phyloP scores from a whole-genome alignment of 2,797 vertebrate species.

The Crocodylus rhombifer region DNA sequence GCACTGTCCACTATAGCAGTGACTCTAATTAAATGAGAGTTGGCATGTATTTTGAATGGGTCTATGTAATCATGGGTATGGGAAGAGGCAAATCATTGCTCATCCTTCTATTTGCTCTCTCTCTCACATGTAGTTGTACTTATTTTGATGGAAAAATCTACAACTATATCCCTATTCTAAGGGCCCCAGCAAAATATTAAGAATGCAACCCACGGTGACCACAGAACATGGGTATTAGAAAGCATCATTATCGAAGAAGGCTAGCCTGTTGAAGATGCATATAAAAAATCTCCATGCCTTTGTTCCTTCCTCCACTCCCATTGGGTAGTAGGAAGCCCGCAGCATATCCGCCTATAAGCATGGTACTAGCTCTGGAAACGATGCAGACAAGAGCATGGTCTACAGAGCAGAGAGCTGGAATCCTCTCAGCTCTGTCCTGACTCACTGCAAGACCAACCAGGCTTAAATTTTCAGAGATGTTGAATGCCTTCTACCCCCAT shows the following conservation, averaged over 20 bases:
- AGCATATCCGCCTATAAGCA: not conserved
- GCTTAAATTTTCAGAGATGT: not conserved
- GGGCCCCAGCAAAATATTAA: not conserved
- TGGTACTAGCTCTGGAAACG: not conserved
- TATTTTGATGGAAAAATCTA: conserved; percentile 26
- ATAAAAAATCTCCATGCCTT: not conserved
- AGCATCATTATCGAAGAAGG: not conserved
- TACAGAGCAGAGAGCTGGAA: not conserved
- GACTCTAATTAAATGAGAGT: conserved; percentile 49
- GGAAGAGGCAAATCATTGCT: not conserved
- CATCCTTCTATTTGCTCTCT: not conserved
- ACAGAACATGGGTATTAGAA: not conserved
- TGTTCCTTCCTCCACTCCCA: not conserved
- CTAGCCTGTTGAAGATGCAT: not conserved
- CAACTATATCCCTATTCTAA: not conserved
- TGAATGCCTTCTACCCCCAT: not conserved
- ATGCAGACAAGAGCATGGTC: not conserved
- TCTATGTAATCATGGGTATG: conserved; percentile 19
- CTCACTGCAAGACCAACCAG: fast-evolving
- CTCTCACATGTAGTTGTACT: not conserved
- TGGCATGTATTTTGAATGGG: conserved; percentile 45
- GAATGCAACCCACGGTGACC: not conserved
- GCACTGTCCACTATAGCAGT: conserved; percentile 48
- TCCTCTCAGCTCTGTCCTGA: not conserved
- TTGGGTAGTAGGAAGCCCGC: not conserved